Base-by-base conservation (phyloP, 2,113 vertebrate genomes). In the Cynocephalus volans region DNA sequence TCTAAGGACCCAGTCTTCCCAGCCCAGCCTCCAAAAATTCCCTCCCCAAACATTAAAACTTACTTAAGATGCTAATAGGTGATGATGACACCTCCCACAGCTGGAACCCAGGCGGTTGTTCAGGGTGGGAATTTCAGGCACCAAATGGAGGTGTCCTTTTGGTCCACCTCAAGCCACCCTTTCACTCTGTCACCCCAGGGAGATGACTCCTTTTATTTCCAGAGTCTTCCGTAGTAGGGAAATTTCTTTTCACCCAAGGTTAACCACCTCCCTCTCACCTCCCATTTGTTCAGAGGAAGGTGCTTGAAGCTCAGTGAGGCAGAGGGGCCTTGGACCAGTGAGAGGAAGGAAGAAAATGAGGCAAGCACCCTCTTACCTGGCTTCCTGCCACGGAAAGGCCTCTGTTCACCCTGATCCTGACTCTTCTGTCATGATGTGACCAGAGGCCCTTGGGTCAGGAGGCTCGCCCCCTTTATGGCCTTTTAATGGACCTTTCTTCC, bases 131-230 rank as follows among this genome's bases (percentile, higher is more conserved):
- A 81, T 69, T 84, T 77, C 60, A 65, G 83, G 87, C 75, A 81
- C 97, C 98, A 98, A 97, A 98, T 77, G 97, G 97, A 96, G 14
- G 19, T 1, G 21, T 65, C 96, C 96, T 97, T 97, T 98, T 97
- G 97, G 97, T 19, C 77, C 85, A 48, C 69, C 69, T 94, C 17
- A 65, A 36, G 91, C 84, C 77, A 93, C 45, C 54, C 67, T 8
- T 0, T 88, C 76, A 95, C 91, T 67, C 93, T 8, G 1, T 88
- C 76, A 95, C 91, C 73, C 93, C 52, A 36, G 54, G 83, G 67
- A 95, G 73, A 50, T 41, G 45, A 82, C 48, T 73, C 70, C 50
- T 91, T 97, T 96, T 91, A 97, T 93, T 95, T 97, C 60, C 88
- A 85, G 69, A 65, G 93, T 67, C 80, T 92, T 90, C 72, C 3